Percentiles rank a stretch among this genome's conserved stretches.
These are phyloP conservation scores for Boloria selene DNA, from an alignment of 2,888 invertebrate genomes.

Conservation along the genomic window DNA sequence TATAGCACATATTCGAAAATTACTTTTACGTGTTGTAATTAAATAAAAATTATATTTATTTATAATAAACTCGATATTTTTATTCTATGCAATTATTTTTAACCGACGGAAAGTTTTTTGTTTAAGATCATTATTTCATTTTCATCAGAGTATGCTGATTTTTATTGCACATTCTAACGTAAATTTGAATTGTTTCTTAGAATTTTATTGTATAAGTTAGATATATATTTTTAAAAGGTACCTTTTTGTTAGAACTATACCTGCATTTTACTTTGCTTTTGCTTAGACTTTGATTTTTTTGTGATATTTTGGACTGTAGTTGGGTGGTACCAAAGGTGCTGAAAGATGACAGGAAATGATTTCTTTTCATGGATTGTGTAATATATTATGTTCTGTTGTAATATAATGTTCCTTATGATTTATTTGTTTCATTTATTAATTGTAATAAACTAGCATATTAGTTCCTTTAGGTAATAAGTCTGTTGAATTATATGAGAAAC, in stretches of 20 bases:
- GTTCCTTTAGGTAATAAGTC: no score
- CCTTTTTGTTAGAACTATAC: slow-evolving; percentile 9
- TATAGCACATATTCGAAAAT: slow-evolving; percentile 12
- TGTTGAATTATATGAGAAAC: no score
- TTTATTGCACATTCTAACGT: not conserved
- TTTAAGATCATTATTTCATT: not conserved
- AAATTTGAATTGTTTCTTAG: not conserved
- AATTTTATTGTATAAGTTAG: slow-evolving; percentile 16
- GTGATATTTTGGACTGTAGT: slow-evolving; percentile 39
- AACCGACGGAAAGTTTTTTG: not conserved
- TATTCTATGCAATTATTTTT: slow-evolving; percentile 4
- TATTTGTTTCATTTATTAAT: slow-evolving; percentile 45
- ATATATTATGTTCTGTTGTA: slow-evolving; percentile 70
- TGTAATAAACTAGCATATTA: not conserved
- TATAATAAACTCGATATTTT: slow-evolving; percentile 6
- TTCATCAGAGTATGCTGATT: not conserved
- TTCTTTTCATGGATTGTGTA: slow-evolving; percentile 59
- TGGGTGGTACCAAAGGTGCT: slow-evolving; percentile 46
- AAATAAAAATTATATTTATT: slow-evolving; percentile 7
- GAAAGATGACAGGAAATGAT: slow-evolving; percentile 55
- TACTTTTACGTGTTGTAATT: slow-evolving; percentile 1
- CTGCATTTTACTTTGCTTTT: slow-evolving; percentile 39
- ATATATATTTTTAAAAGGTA: slow-evolving; percentile 17
- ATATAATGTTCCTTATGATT: slow-evolving; percentile 67
- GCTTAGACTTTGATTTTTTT: slow-evolving; percentile 32